Conservation (phyloP, 2,797 vertebrate species). For the Arctocebus calabarensis region DNA sequence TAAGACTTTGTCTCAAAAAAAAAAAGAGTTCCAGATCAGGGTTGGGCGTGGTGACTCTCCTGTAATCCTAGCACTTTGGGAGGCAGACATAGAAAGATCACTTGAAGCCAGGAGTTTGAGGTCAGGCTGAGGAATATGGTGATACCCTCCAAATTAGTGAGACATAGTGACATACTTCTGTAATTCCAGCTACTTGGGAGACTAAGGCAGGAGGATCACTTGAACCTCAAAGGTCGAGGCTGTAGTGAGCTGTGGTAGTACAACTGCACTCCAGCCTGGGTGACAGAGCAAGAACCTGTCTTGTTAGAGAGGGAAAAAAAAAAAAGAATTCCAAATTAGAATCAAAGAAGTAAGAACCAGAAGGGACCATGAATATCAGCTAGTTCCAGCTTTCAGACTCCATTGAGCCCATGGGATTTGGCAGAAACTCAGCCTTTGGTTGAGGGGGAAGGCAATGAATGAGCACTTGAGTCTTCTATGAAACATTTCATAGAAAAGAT, state of each 20-base stretch:
- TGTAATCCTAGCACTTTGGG: neutral
- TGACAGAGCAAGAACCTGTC: too few species aligned
- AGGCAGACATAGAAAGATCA: neutral
- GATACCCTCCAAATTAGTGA: neutral
- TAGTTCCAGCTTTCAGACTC: conserved; percentile 10
- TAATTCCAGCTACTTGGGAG: too few species aligned
- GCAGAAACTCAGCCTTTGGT: too few species aligned
- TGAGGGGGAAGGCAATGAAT: neutral
- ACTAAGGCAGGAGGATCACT: too few species aligned
- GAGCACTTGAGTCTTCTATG: neutral
- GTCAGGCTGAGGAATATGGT: neutral
- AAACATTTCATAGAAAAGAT: neutral
- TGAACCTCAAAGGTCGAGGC: too few species aligned
- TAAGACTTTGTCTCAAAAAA: too few species aligned
- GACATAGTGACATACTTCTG: too few species aligned
- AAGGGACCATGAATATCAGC: neutral
- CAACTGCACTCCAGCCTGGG: too few species aligned
- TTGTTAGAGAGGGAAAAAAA: too few species aligned
- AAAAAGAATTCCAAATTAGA: conserved; percentile 28
- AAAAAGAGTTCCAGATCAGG: conserved; percentile 4
- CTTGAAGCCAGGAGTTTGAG: neutral
- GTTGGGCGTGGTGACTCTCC: neutral
- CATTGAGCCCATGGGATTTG: neutral
- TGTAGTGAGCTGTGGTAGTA: too few species aligned
- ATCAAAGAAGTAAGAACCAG: neutral